Percentiles rank a stretch among this genome's conserved stretches.
phyloP scores from a whole-genome alignment of 2,888 invertebrate genomes.

The Deroplatys truncata region DNA sequence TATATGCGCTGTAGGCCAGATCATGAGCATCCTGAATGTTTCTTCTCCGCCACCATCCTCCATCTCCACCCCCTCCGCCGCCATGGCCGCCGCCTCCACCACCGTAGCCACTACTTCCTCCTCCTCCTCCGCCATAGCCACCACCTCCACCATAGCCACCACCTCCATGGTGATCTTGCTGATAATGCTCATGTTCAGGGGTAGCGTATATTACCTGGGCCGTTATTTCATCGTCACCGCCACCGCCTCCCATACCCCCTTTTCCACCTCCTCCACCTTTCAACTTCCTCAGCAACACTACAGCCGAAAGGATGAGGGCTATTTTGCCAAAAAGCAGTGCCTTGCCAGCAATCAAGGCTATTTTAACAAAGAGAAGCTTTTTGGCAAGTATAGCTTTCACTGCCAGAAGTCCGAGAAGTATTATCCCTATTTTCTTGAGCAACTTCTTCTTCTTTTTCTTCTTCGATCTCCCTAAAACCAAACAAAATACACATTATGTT shows the following conservation, averaged over 20 bases:
- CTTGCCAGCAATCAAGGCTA: constrained; percentile 62
- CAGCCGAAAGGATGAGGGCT: constrained; percentile 55
- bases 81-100: too few species aligned
- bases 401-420: constrained; percentile 53
- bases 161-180: too few species aligned
- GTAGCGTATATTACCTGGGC: constrained; percentile 36
- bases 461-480: constrained; percentile 50
- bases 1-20: constrained; percentile 36
- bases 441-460: constrained; percentile 18
- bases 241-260: constrained; percentile 24
- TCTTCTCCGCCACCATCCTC: constrained; percentile 44
- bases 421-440: constrained; percentile 55
- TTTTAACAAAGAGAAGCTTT: constrained; percentile 63
- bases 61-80: background rate
- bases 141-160: too few species aligned
- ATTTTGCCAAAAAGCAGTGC: constrained; percentile 64
- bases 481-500: too few species aligned
- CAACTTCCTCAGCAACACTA: constrained; percentile 33
- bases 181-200: constrained; percentile 37
- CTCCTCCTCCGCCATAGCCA: too few species aligned
- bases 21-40: constrained; percentile 29
- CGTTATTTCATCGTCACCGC: constrained; percentile 23
- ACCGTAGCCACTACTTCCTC: too few species aligned
- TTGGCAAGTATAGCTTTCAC: too few species aligned
- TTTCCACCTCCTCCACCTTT: constrained; percentile 25